Evolutionary conservation across 1,140 invertebrate species (phyloP), one percentile per base, ranked within the genome.

Genomic region (Psix sp.): DNA sequence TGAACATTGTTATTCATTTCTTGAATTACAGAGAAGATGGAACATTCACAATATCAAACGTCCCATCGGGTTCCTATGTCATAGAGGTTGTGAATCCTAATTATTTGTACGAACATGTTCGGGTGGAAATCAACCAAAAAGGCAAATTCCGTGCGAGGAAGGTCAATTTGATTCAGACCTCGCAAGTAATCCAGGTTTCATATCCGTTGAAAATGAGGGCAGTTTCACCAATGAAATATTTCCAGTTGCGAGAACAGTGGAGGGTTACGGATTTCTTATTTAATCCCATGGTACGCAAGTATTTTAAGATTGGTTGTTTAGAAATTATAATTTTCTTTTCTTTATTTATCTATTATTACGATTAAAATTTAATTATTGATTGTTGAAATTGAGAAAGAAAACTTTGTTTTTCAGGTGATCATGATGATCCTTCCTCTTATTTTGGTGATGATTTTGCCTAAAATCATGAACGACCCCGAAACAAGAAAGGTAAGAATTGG

Each of bases 401-500:
- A 42, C 20, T 6, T 62, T 18, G 9, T 56, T 60, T 80, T 79
- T 9, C 52, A 91, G 91, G 89, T 99, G 1, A 89, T 99, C 48
- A 99, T 98, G 94, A 99, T 99, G 96, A 91, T 98, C 16, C 80
- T 98, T 42, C 97, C 97, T 0, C 87, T 99, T 7, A 74, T 98
- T 0, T 83, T 98, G 0, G 95, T 99, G 67, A 94, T 98, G 91
- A 89, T 98, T 56, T 86, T 98, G 74, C 97, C 97, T 6, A 98
- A 98, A 87, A 93, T 98, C 89, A 96, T 99, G 92, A 98, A 96
- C 82, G 96, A 98, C 88, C 95, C 96, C 36, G 96, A 98, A 86
- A 96, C 96, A 1, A 95, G 91, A 91, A 96, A 91, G 87, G 92
- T 92, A 85, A 52, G n/a, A n/a, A n/a, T n/a, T n/a, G n/a, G n/a